A percentile compares a stretch with the other conserved stretches of the same genome.
Conservation (phyloP, 2,113 vertebrate genomes). For the Lonchura striata region DNA sequence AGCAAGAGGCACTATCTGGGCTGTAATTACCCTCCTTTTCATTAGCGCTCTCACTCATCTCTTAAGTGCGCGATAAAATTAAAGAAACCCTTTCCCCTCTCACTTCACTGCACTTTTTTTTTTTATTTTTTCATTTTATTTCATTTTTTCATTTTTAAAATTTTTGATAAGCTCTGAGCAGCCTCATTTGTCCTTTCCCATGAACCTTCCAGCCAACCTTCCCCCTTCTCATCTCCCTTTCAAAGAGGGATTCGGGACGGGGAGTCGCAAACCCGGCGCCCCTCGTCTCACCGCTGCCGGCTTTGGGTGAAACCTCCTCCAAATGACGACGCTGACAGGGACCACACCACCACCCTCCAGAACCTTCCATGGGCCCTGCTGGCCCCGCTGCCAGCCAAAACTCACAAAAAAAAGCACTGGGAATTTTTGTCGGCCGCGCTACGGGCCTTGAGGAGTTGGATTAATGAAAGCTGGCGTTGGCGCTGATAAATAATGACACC, state of each 20-base stretch:
- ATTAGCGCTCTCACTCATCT: neutral
- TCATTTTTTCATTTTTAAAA: neutral
- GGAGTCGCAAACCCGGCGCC: neutral
- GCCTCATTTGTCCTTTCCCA: neutral
- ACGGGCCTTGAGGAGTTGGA: neutral
- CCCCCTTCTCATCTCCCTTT: neutral
- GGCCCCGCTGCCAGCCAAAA: neutral
- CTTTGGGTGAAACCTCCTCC: slow-evolving; percentile 21
- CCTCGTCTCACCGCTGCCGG: neutral
- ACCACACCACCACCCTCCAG: neutral
- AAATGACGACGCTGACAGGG: neutral
- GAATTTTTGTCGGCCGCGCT: slow-evolving; percentile 16
- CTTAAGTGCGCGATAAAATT: slow-evolving; percentile 20
- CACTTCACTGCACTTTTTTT: accelerated
- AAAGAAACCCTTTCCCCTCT: neutral
- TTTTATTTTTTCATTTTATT: neutral
- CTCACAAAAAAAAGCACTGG: neutral
- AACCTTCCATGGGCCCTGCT: neutral
- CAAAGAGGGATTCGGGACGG: neutral
- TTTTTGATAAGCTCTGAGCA: neutral
- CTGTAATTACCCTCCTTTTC: slow-evolving; percentile 42
- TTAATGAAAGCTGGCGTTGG: slow-evolving; percentile 60
- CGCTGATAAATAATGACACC: slow-evolving; percentile 61
- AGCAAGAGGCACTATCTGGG: neutral
- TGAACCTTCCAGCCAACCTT: neutral